These are phyloP conservation scores for Eristalinus aeneus DNA, from an alignment of 2,888 invertebrate genomes.

Conservation along the genomic window DNA sequence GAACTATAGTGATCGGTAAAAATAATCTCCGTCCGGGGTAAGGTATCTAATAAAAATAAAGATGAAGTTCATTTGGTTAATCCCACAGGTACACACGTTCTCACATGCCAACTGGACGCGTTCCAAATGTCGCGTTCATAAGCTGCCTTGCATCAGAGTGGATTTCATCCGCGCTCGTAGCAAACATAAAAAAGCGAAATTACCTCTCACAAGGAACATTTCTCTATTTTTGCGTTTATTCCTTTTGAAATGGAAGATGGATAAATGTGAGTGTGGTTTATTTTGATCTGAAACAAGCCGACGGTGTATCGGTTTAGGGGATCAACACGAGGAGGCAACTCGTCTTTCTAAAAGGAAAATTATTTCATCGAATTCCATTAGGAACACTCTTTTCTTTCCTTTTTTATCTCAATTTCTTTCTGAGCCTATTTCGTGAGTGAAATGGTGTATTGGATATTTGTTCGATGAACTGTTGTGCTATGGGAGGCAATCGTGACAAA, in stretches of 20 bases:
- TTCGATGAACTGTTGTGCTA: neutral
- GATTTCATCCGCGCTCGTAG: neutral
- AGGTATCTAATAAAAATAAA: neutral
- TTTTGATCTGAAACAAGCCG: neutral
- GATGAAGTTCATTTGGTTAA: neutral
- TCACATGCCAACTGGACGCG: conserved; percentile 20
- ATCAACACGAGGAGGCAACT: neutral
- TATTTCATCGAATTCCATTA: neutral
- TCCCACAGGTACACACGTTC: neutral
- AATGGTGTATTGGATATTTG: neutral
- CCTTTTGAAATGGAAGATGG: neutral
- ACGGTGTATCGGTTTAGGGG: neutral
- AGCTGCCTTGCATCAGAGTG: neutral
- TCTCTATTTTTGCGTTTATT: neutral
- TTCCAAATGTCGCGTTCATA: conserved; percentile 15
- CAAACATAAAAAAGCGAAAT: neutral
- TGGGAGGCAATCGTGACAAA: neutral
- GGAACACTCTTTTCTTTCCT: neutral
- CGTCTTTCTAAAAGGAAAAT: neutral
- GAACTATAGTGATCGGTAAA: neutral
- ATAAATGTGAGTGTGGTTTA: neutral
- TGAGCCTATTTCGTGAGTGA: neutral
- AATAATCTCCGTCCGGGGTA: neutral
- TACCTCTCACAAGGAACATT: neutral
- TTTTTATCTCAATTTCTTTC: neutral